Base-by-base conservation (phyloP, 2,888 invertebrate species). In the Homarus gammarus region DNA sequence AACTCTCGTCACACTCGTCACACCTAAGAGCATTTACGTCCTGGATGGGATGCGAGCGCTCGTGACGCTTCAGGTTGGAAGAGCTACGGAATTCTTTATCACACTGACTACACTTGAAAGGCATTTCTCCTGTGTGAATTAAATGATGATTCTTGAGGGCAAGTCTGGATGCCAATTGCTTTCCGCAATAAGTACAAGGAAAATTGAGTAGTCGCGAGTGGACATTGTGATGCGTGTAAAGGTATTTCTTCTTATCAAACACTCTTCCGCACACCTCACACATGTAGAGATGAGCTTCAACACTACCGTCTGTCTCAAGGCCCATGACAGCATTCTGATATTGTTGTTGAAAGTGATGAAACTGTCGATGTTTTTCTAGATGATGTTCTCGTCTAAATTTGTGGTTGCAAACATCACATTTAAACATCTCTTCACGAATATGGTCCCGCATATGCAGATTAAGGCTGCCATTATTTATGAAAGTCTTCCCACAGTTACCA, bases 381-480 rank as follows among this genome's bases (percentile, higher is more conserved):
- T 92, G 92, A 36, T 86, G 85, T 64, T 89, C 89, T 49, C 92
- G 64, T 6, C 92, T 77, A 51, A 92, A 92, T 40, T 92, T 92
- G 81, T 92, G 92, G 36, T 81, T 85, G 72, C 92, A 92, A n/a
- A 90, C 27, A 31, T 92, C 89, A 84, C 92, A 92, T 49, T 92
- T 92, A 84, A 68, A 92, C 79, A 89, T 89, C 27, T 92, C 92
- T 72, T 90, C 90, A 2, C 90, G 90, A 44, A 89, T 79, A 49
- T 92, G 92, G 68, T 90, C 90, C 70, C 90, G 87, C 84, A 90
- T 84, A 68, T 92, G 92, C 73, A 92, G 90, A 49, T 92, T 92
- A 1, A 92, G 81, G 56, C 90, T 91, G 27, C 90, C 84, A 75
- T 87, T 91, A 77, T 92, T 92, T 8, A 91, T 90, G 83, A 93